phyloP scores from a whole-genome alignment of 53 echinoderm and acorn worm species.

The Temnopleurus reevesii region DNA sequence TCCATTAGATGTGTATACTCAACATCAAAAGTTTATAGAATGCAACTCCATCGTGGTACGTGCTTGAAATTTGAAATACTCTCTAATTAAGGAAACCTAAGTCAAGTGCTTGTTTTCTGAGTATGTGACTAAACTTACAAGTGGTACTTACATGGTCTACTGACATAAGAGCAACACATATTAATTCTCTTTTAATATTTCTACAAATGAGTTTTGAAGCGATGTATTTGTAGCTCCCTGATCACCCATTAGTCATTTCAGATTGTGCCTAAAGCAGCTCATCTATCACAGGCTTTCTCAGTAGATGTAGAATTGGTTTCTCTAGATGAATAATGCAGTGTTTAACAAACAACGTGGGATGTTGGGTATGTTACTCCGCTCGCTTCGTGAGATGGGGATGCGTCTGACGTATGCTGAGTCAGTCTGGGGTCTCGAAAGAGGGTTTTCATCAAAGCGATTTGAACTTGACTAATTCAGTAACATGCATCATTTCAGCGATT shows the following conservation, averaged over 20 bases:
- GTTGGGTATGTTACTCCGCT: not conserved
- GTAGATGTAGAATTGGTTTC: not conserved
- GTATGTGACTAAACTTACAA: not conserved
- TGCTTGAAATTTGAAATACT: not conserved
- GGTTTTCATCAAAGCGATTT: not conserved
- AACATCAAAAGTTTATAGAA: not conserved
- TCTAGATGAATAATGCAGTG: not conserved
- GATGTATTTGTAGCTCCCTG: not conserved
- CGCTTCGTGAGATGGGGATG: not conserved
- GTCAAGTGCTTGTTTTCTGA: not conserved
- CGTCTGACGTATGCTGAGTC: not conserved
- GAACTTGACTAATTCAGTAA: not conserved
- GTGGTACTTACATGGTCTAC: not conserved
- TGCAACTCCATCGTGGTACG: not conserved
- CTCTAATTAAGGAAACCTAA: not conserved
- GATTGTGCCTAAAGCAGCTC: not conserved
- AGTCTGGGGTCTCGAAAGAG: conserved; percentile 12
- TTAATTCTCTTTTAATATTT: not conserved
- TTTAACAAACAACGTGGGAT: conserved; percentile 28
- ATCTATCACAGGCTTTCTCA: conserved; percentile 4
- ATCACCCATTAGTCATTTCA: conserved; percentile 2
- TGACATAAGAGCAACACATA: not conserved
- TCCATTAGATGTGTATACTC: not conserved
- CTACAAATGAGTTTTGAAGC: not conserved
- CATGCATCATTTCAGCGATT: not conserved